These are phyloP conservation scores for Chloroclysta siterata DNA, from an alignment of 2,888 invertebrate genomes.

Conservation along the genomic window DNA sequence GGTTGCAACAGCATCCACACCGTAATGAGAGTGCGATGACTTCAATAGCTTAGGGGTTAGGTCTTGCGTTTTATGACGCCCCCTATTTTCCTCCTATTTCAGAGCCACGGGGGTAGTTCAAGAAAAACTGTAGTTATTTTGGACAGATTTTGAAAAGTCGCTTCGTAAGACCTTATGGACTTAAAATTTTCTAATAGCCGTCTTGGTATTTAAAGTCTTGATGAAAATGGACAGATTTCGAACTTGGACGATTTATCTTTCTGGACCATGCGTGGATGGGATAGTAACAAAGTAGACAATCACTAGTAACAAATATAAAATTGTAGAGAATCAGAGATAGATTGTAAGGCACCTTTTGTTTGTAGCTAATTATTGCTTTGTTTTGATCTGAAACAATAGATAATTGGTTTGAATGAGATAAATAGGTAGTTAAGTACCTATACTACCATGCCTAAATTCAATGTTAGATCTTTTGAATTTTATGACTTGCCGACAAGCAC, in stretches of 20 bases:
- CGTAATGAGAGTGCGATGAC: constrained; percentile 43
- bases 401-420: not conserved
- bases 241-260: constrained; percentile 31
- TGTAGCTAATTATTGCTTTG: constrained; percentile 46
- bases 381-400: constrained; percentile 62
- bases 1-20: constrained; percentile 76
- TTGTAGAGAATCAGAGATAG: constrained; percentile 50
- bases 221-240: constrained; percentile 13
- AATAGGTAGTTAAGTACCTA: no score
- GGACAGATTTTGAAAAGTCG: not conserved
- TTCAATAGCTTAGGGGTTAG: not conserved
- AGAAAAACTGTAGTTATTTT: no score
- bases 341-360: constrained; percentile 69
- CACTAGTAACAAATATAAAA: constrained; percentile 27
- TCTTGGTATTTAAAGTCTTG: not conserved
- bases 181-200: not conserved
- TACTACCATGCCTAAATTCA: not conserved
- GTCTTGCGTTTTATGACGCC: not conserved
- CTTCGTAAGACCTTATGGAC: not conserved
- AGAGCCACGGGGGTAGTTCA: not conserved
- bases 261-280: constrained; percentile 40
- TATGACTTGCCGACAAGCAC: no score
- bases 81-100: not conserved
- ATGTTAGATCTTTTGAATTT: no score
- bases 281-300: constrained; percentile 46